Percentiles rank a stretch among this genome's conserved stretches.
These are phyloP conservation scores for Syngnathoides biaculeatus DNA, from an alignment of 2,113 vertebrate species.

Conservation along the genomic window DNA sequence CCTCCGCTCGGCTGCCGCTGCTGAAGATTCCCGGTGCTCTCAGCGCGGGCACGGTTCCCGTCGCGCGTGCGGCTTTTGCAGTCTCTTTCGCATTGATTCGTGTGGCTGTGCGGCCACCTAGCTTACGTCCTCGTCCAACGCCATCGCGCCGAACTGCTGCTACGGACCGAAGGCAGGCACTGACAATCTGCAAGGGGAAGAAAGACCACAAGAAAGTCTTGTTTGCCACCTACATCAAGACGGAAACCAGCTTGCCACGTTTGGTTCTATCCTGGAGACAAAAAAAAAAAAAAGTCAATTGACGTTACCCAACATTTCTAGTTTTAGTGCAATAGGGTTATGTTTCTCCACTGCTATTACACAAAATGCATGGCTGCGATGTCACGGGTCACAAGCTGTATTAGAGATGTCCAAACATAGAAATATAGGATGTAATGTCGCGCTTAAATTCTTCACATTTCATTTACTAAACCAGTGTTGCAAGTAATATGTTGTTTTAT, in stretches of 20 bases:
- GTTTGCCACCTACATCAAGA: neutral
- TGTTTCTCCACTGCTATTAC: no score
- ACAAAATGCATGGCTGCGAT: no score
- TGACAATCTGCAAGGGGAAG: conserved; percentile 1
- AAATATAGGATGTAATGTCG: no score
- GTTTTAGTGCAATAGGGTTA: no score
- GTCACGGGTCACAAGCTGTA: no score
- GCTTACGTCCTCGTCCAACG: conserved; percentile 42
- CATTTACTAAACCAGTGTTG: no score
- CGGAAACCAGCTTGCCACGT: neutral
- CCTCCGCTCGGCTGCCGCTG: conserved; percentile 50
- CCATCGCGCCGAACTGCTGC: conserved; percentile 16
- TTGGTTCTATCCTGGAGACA: neutral
- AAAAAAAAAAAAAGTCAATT: no score
- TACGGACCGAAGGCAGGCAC: conserved; percentile 16
- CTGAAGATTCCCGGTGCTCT: conserved; percentile 37
- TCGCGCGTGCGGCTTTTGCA: conserved; percentile 41
- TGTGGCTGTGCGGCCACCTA: conserved; percentile 64
- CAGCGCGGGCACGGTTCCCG: conserved; percentile 48
- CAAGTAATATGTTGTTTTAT: no score
- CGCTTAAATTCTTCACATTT: no score
- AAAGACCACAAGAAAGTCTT: neutral
- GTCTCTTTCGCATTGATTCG: conserved; percentile 31
- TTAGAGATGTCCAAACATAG: no score
- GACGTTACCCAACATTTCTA: no score